Evolutionary conservation across 2,888 invertebrate species (phyloP).

Genomic region (Lithodes maja): DNA sequence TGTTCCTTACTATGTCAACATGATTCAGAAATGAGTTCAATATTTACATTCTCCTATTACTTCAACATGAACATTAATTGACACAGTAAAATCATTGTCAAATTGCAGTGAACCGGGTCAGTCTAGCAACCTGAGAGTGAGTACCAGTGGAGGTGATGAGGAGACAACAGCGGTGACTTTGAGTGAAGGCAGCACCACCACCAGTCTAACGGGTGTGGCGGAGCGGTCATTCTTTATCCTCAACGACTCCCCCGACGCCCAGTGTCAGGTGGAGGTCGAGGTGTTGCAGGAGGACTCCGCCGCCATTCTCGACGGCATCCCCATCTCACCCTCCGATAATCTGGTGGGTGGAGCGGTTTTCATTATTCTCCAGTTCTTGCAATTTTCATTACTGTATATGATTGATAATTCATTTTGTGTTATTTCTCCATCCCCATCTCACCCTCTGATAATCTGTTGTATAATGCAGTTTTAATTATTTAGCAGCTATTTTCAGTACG

Average conservation of each 20-base stretch:
- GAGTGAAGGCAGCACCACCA: constrained; percentile 37
- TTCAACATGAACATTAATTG: too few species aligned
- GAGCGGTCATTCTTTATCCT: constrained; percentile 70
- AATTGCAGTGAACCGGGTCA: constrained; percentile 39
- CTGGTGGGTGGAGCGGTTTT: not conserved
- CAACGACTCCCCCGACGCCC: constrained; percentile 65
- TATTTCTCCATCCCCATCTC: too few species aligned
- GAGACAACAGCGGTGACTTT: constrained; percentile 32
- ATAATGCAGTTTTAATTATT: too few species aligned
- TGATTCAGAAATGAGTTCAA: not conserved
- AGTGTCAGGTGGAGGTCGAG: constrained; percentile 66
- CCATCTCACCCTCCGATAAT: constrained; percentile 55
- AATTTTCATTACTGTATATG: too few species aligned
- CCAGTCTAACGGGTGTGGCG: constrained; percentile 39
- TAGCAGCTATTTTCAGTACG: too few species aligned
- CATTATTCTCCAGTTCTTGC: too few species aligned
- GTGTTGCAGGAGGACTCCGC: constrained; percentile 60
- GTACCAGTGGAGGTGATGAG: constrained; percentile 48
- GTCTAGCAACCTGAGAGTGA: constrained; percentile 35
- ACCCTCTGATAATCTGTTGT: too few species aligned
- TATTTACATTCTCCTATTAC: not conserved
- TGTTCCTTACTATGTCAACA: not conserved
- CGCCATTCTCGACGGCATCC: constrained; percentile 49
- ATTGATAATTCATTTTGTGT: too few species aligned
- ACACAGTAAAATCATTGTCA: too few species aligned